Conservation (phyloP, 2,888 invertebrate species). For the Rhorus exstirpatorius region DNA sequence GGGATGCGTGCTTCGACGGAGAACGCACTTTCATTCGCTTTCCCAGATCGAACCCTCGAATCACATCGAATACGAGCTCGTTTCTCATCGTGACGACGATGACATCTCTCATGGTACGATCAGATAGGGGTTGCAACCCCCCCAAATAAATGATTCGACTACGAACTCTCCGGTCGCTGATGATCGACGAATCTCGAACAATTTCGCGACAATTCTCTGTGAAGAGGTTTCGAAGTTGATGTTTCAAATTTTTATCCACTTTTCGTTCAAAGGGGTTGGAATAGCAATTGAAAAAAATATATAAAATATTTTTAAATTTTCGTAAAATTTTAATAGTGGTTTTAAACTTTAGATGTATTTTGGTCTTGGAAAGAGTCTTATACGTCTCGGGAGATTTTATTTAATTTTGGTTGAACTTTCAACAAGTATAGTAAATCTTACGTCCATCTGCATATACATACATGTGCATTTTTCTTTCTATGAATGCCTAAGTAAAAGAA, state of each 20-base stretch:
- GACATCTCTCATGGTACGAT: constrained; percentile 21
- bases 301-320: not conserved
- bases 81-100: constrained; percentile 36
- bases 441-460: not conserved
- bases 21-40: constrained; percentile 66
- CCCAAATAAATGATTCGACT: not conserved
- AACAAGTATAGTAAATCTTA: not conserved
- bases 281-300: not conserved
- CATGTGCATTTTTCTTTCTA: constrained; percentile 37
- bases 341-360: no score
- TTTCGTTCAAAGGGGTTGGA: not conserved
- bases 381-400: not conserved
- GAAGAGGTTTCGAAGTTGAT: not conserved
- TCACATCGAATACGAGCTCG: constrained; percentile 48
- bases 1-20: constrained; percentile 35
- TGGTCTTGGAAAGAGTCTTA: no score
- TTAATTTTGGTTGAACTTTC: not conserved
- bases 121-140: constrained; percentile 31
- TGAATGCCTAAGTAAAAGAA: constrained; percentile 35
- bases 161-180: not conserved
- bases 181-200: not conserved
- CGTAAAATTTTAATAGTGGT: no score
- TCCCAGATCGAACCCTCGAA: constrained; percentile 50
- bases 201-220: not conserved
- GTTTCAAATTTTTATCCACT: constrained; percentile 11